Percentiles rank a stretch among this genome's conserved stretches.
Conservation (phyloP, 2,888 invertebrate species). For the Trissolcus japonicus region DNA sequence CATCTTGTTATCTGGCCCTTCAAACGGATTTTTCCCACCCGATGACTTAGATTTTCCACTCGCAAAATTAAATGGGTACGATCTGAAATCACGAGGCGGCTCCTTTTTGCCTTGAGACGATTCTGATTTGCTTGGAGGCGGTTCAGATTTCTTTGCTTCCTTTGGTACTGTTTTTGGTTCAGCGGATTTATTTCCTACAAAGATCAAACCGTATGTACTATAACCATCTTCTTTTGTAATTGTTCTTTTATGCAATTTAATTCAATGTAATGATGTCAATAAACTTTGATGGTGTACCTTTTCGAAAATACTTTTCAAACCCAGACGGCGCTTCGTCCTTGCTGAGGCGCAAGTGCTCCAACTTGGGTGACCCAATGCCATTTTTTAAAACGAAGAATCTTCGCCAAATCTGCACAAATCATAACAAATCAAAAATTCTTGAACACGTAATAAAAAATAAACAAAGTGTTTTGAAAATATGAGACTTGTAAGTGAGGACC, state of each 20-base stretch:
- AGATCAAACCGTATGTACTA: too few relatives aligned
- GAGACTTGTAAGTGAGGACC: too few relatives aligned
- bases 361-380: conserved; percentile 77
- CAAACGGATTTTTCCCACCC: conserved; percentile 81
- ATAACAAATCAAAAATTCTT: not conserved
- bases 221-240: not conserved
- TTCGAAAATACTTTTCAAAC: conserved; percentile 94
- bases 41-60: conserved; percentile 9
- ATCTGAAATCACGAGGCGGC: conserved; percentile 36
- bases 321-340: conserved; percentile 91
- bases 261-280: not conserved
- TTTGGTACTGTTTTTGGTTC: conserved; percentile 72
- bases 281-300: conserved; percentile 71
- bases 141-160: conserved; percentile 10
- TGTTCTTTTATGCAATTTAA: not conserved
- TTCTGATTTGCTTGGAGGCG: conserved; percentile 27
- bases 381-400: conserved; percentile 71
- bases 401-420: conserved; percentile 69
- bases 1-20: conserved; percentile 85
- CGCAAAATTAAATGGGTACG: conserved; percentile 9
- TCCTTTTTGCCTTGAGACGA: conserved; percentile 66
- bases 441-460: not conserved
- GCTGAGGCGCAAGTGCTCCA: conserved; percentile 81
- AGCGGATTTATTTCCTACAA: conserved; percentile 67
- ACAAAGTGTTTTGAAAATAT: not conserved